Percentiles rank a stretch among this genome's conserved stretches.
Evolutionary conservation across 2,113 vertebrate genomes (phyloP).

Genomic region (Urocynchramus pylzowi): DNA sequence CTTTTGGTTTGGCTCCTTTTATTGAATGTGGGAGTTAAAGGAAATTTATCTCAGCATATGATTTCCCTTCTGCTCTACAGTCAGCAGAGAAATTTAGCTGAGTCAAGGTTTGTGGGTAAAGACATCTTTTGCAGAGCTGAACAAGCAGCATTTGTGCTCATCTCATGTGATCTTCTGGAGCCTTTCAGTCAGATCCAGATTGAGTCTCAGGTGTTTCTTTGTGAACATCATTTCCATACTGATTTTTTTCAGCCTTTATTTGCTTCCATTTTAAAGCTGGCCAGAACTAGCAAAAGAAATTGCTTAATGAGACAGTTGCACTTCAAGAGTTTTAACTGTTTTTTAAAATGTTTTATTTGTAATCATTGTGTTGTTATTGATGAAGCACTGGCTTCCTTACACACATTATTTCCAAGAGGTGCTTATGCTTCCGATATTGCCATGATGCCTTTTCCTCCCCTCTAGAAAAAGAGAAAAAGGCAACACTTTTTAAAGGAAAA

Average conservation of each 20-base stretch:
- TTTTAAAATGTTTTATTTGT: background rate
- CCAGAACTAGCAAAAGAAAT: background rate
- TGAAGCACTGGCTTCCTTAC: background rate
- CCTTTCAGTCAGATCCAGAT: background rate
- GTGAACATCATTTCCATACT: background rate
- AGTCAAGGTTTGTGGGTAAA: background rate
- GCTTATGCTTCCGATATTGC: background rate
- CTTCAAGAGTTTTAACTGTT: background rate
- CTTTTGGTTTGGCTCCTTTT: background rate
- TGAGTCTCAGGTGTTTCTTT: background rate
- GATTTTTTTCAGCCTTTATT: background rate
- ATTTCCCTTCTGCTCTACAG: background rate
- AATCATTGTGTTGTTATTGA: background rate
- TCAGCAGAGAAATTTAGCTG: slow-evolving; percentile 1
- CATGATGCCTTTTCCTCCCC: background rate
- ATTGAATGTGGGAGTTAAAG: background rate
- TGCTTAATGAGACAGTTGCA: background rate
- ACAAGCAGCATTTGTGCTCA: background rate
- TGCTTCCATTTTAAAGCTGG: background rate
- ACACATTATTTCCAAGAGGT: background rate
- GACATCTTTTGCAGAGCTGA: background rate
- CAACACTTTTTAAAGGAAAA: background rate
- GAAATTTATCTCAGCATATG: background rate
- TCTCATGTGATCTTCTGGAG: background rate
- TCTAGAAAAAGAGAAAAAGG: background rate